Percentiles rank a stretch among this genome's conserved stretches.
phyloP scores from a whole-genome alignment of 2,797 vertebrate species.

The Tachyglossus aculeatus region DNA sequence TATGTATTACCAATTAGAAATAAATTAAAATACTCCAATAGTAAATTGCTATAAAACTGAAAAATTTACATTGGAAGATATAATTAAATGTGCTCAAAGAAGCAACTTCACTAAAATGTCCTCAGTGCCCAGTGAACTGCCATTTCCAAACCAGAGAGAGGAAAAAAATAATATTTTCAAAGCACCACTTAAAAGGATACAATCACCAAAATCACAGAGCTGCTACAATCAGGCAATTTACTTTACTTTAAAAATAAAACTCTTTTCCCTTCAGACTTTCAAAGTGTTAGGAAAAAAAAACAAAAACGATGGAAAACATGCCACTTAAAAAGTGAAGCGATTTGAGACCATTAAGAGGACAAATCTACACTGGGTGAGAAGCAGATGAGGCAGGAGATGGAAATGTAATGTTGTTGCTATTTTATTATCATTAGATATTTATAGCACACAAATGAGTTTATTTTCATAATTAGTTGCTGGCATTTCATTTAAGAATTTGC shows the following conservation, averaged over 20 bases:
- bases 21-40: constrained; percentile 23
- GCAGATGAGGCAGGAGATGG: constrained; percentile 56
- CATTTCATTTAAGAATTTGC: constrained; percentile 66
- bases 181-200: constrained; percentile 32
- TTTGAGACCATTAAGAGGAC: constrained; percentile 42
- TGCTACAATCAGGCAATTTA: constrained; percentile 35
- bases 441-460: constrained; percentile 68
- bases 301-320: neutral
- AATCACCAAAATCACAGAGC: constrained; percentile 32
- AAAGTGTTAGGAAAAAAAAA: constrained; percentile 32
- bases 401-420: constrained; percentile 49
- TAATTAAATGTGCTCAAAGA: constrained; percentile 19
- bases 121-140: constrained; percentile 5
- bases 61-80: constrained; percentile 15
- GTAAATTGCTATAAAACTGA: constrained; percentile 17
- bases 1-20: constrained; percentile 2
- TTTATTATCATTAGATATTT: constrained; percentile 70
- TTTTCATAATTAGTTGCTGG: constrained; percentile 71
- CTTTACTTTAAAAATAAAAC: constrained; percentile 30
- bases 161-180: constrained; percentile 41
- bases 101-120: neutral
- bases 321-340: constrained; percentile 38
- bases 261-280: constrained; percentile 32
- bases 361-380: constrained; percentile 53
- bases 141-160: constrained; percentile 37